Evolutionary conservation across 2,113 vertebrate species (phyloP).

Genomic region (Pipra filicauda): DNA sequence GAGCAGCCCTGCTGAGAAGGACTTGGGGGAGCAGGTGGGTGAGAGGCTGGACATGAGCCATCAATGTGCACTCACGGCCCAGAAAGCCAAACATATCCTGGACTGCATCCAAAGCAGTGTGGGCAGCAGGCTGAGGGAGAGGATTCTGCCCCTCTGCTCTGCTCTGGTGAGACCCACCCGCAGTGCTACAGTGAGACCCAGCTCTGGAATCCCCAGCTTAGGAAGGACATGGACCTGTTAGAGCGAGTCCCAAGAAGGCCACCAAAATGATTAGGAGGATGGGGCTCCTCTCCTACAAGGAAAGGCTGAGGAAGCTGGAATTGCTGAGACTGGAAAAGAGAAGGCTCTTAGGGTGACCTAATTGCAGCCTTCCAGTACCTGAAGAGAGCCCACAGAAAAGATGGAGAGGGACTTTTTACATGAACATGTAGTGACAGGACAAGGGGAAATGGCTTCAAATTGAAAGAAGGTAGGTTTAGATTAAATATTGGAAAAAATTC

Average conservation of each 20-base stretch:
- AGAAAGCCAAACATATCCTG: background rate
- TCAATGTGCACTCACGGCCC: background rate
- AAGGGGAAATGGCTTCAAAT: background rate
- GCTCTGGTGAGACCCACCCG: background rate
- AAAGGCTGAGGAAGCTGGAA: background rate
- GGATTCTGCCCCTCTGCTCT: background rate
- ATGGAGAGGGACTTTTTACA: background rate
- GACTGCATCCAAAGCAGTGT: background rate
- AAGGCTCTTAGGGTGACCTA: fast-evolving
- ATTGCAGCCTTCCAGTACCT: background rate
- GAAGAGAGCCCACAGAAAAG: background rate
- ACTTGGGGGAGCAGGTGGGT: background rate
- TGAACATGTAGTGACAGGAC: too few relatives aligned
- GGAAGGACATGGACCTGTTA: background rate
- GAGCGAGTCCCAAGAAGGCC: background rate
- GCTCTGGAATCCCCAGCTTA: background rate
- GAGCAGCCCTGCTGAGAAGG: background rate
- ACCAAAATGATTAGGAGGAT: background rate
- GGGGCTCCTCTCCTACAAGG: background rate
- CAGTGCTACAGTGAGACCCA: background rate
- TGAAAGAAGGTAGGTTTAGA: background rate
- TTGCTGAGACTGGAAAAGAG: background rate
- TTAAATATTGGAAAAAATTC: background rate
- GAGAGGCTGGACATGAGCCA: background rate
- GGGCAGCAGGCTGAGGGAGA: background rate